Percentiles rank a stretch among this genome's conserved stretches.
These are phyloP conservation scores for Nomada hirtipes DNA, from an alignment of 2,888 invertebrate genomes.

Conservation along the genomic window DNA sequence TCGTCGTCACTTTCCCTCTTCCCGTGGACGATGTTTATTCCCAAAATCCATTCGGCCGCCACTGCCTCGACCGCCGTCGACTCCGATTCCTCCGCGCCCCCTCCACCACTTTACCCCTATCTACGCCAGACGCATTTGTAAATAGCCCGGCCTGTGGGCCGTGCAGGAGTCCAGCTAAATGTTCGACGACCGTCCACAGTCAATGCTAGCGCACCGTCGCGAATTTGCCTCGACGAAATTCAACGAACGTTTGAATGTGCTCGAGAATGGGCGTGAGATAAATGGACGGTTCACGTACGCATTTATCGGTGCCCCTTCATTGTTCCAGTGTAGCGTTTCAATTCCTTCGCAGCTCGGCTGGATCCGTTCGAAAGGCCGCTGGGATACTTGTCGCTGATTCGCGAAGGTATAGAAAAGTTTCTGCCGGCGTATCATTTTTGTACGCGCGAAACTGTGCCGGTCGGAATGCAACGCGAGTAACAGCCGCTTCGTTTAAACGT, in stretches of 20 bases:
- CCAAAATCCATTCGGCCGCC: slow-evolving; percentile 15
- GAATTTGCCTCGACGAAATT: background rate
- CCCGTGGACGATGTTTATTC: slow-evolving; percentile 43
- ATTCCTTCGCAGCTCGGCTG: background rate
- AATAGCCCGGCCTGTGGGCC: slow-evolving; percentile 17
- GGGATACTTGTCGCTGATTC: no score
- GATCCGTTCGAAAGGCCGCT: no score
- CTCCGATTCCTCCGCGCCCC: background rate
- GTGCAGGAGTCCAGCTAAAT: slow-evolving; percentile 1
- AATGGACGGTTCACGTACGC: background rate
- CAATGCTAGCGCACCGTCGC: background rate
- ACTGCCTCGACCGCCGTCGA: no score
- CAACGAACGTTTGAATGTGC: background rate
- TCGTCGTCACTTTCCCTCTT: slow-evolving; percentile 60
- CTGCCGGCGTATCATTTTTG: slow-evolving; percentile 23
- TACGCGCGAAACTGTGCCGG: slow-evolving; percentile 22
- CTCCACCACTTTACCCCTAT: background rate
- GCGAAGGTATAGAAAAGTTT: no score
- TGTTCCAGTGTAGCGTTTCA: slow-evolving; percentile 2
- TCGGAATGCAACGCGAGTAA: slow-evolving; percentile 43
- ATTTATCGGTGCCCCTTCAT: slow-evolving; percentile 3
- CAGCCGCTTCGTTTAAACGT: slow-evolving; percentile 51
- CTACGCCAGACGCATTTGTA: slow-evolving; percentile 39
- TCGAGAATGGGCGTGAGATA: background rate
- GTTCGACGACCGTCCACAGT: slow-evolving; percentile 10